A percentile compares a stretch with the other conserved stretches of the same genome.
Conservation (phyloP, 2,113 vertebrate species). For the Cottus gobio region DNA sequence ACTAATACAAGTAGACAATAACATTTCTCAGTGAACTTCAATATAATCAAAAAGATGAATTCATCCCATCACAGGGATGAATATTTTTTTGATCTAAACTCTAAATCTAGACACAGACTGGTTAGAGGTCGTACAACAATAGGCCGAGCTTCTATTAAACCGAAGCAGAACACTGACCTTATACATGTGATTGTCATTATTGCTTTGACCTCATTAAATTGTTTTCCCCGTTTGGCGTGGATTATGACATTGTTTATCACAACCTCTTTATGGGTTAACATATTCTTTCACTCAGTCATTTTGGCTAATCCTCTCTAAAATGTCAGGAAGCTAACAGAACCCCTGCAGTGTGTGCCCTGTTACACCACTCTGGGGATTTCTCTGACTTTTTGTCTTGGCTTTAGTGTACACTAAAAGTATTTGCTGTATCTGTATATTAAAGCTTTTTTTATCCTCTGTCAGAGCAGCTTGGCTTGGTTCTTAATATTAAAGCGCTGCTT, state of each 20-base stretch:
- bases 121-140: constrained; percentile 13
- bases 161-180: constrained; percentile 6
- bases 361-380: constrained; percentile 41
- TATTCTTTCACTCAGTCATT: constrained; percentile 48
- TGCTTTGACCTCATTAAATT: constrained; percentile 61
- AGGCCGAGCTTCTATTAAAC: neutral
- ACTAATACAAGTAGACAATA: constrained; percentile 9
- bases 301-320: constrained; percentile 68
- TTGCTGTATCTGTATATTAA: constrained; percentile 57
- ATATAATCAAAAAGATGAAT: neutral
- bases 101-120: neutral
- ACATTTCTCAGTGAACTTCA: neutral
- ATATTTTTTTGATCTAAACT: neutral
- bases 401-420: constrained; percentile 32
- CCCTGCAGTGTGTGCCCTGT: constrained; percentile 44
- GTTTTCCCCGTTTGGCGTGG: constrained; percentile 51
- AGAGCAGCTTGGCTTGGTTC: constrained; percentile 41
- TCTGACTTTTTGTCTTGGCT: constrained; percentile 43
- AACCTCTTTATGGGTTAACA: constrained; percentile 49
- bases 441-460: constrained; percentile 43
- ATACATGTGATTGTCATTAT: constrained; percentile 40
- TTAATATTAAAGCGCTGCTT: constrained; percentile 36
- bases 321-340: constrained; percentile 52
- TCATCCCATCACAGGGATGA: neutral
- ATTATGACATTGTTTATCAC: constrained; percentile 66